These are phyloP conservation scores for Chinchilla lanigera DNA, from an alignment of 2,113 vertebrate genomes.

Conservation along the genomic window DNA sequence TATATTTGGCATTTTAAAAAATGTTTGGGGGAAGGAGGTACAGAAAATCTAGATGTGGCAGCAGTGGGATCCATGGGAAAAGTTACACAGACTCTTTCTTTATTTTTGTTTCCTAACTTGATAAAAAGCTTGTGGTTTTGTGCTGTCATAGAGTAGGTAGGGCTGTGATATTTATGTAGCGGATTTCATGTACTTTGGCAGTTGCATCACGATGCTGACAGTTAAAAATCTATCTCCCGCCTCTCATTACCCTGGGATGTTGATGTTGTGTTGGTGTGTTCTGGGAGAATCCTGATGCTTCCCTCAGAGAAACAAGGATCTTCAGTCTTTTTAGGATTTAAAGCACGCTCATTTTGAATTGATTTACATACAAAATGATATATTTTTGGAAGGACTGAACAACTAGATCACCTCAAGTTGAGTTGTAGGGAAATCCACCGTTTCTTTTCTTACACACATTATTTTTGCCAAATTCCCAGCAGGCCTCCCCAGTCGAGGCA, in stretches of 20 bases:
- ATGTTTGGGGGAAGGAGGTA: neutral
- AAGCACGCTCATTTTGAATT: slow-evolving; percentile 33
- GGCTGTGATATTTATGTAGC: slow-evolving; percentile 9
- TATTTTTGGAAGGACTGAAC: slow-evolving; percentile 5
- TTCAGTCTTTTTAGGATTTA: slow-evolving; percentile 40
- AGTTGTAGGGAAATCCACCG: neutral
- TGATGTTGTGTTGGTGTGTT: neutral
- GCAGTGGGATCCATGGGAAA: neutral
- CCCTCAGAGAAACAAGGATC: neutral
- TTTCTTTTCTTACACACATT: neutral
- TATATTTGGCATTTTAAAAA: slow-evolving; percentile 4
- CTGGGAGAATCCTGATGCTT: neutral
- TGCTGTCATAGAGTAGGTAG: neutral
- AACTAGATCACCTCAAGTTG: neutral
- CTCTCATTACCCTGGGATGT: neutral
- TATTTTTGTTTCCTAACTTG: slow-evolving; percentile 55
- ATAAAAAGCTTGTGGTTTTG: neutral
- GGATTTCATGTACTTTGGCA: neutral
- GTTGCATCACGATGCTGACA: neutral
- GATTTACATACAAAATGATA: neutral
- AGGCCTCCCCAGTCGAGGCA: neutral
- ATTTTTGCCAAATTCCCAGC: neutral
- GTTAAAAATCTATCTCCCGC: neutral
- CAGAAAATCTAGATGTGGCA: neutral
- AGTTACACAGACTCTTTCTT: neutral